Conservation (phyloP, 2,888 invertebrate genomes). For the Steinernema carpocapsae region DNA sequence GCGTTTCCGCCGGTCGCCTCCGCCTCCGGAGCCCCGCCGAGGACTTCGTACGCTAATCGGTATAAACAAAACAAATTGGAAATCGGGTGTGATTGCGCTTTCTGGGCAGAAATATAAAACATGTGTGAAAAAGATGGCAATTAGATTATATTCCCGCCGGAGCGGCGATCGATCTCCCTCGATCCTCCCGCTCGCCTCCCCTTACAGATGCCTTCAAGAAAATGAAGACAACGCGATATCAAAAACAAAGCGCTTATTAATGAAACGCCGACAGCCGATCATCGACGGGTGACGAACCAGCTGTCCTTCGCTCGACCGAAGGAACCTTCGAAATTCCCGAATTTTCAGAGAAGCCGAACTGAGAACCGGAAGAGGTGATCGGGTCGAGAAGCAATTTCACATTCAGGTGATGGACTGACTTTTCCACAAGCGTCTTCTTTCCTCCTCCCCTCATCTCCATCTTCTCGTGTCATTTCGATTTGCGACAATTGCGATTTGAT, state of each 20-base stretch:
- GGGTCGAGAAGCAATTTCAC: background rate
- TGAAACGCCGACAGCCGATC: constrained; percentile 28
- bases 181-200: background rate
- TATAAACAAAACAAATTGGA: constrained; percentile 29
- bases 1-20: background rate
- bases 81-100: constrained; percentile 25
- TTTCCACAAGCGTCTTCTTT: background rate
- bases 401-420: constrained; percentile 19
- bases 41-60: constrained; percentile 16
- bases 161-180: constrained; percentile 13
- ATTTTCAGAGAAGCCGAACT: background rate
- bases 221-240: constrained; percentile 24
- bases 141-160: background rate
- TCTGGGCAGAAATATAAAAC: constrained; percentile 28
- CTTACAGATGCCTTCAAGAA: constrained; percentile 9
- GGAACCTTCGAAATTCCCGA: background rate
- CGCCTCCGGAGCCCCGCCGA: background rate
- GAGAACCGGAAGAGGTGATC: background rate
- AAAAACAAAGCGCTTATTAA: constrained; percentile 34
- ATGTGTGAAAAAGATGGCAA: constrained; percentile 29
- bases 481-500: constrained; percentile 29
- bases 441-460: constrained; percentile 27
- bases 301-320: constrained; percentile 1
- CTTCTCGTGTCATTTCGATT: constrained; percentile 31
- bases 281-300: constrained; percentile 16